phyloP scores from a whole-genome alignment of 2,888 invertebrate species.

The Macrosiphum euphorbiae region DNA sequence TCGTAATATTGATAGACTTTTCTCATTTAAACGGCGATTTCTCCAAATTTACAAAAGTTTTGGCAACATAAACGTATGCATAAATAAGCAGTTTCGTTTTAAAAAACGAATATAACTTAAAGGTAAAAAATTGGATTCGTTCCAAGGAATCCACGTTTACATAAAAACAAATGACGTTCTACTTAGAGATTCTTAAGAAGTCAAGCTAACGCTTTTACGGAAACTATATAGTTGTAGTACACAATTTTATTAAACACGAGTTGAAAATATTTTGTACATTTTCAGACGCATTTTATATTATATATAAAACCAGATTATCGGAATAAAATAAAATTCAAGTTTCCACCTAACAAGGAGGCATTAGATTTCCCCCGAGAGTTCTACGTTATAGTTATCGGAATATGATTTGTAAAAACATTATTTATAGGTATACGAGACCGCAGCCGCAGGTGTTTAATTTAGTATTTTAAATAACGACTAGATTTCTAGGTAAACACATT shows the following conservation, averaged over 20 bases:
- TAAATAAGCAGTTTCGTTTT: background rate
- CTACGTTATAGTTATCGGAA: background rate
- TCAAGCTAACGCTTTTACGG: background rate
- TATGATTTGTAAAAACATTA: background rate
- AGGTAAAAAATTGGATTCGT: background rate
- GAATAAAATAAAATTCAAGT: background rate
- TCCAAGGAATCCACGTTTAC: background rate
- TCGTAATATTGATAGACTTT: background rate
- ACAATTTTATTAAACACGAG: background rate
- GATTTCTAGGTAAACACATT: background rate
- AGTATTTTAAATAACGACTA: background rate
- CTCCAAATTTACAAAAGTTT: background rate
- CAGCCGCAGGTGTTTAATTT: background rate
- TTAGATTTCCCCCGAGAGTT: background rate
- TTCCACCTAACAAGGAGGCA: background rate
- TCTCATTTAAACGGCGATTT: background rate
- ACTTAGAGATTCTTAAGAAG: background rate
- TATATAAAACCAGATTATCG: background rate
- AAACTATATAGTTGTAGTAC: background rate
- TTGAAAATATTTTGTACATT: background rate
- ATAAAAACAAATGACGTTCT: background rate
- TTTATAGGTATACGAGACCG: background rate
- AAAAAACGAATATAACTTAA: background rate
- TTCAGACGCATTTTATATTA: background rate
- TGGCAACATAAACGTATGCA: slow-evolving; percentile 12